phyloP scores from a whole-genome alignment of 2,888 invertebrate species.

The Mimachlamys varia region DNA sequence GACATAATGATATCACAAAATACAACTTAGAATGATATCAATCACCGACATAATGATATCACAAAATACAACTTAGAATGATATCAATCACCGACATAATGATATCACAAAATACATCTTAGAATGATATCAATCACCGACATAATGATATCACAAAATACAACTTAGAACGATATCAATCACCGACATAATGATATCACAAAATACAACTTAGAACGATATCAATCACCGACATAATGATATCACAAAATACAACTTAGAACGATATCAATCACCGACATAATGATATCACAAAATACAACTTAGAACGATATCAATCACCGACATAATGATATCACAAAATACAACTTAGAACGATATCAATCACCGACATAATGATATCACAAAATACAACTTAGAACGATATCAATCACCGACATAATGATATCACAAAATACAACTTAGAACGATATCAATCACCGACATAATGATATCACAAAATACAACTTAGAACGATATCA shows the following conservation, averaged over 20 bases:
- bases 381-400: constrained; percentile 39
- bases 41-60: neutral
- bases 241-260: constrained; percentile 38
- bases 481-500: constrained; percentile 36
- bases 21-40: constrained; percentile 36
- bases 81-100: neutral
- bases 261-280: neutral
- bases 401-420: neutral
- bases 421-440: constrained; percentile 33
- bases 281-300: constrained; percentile 32
- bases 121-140: neutral
- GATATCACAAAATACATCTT: constrained; percentile 36
- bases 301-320: neutral
- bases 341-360: constrained; percentile 38
- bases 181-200: neutral
- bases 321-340: neutral
- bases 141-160: constrained; percentile 29
- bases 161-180: neutral
- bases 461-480: neutral
- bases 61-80: constrained; percentile 39
- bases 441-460: neutral
- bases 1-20: neutral
- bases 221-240: neutral
- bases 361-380: neutral
- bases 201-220: constrained; percentile 38